Evolutionary conservation across 2,888 invertebrate genomes (phyloP), one percentile per base, ranked within the genome.

Genomic region (Germaria angustata): DNA sequence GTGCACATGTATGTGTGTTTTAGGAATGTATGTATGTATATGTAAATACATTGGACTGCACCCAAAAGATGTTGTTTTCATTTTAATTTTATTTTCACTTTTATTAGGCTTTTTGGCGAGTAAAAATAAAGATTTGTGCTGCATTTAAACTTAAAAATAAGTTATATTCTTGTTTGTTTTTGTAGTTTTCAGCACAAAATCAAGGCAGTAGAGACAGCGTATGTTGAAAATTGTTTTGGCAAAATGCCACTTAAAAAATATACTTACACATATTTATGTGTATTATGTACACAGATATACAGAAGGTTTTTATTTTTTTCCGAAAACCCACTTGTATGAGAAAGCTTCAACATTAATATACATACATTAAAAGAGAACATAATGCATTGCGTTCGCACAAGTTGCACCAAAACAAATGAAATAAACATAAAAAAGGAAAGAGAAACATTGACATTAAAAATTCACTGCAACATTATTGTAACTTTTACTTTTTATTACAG

Each of bases 191-290:
- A 69, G 22, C 36, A 28, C 36, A 59, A 75, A 82, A 82, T 53
- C 71, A 71, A 79, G 73, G 20, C 80, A 80, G 69, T 53, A 75
- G 51, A 46, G 63, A 34, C 68, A 73, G 36, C 82, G 75, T 82
- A 82, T 82, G 82, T 75, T 75, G 71, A 55, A 82, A 82, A 79
- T 75, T 69, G 75, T 79, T 82, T 82, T 82, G 82, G 82, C 79
- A 82, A 79, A 79, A 66, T 82, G 82, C 82, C 82, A 82, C 71
- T 82, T 79, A 13, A 63, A 79, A 81, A 81, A 15, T 44, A 44
- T 17, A 17, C 5, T 17, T 36, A 17, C 22, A 44, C 17, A 46
- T 24, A 20, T n/a, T 32, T 15, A 39, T 11, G 20, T 15, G 39
- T 28, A 24, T n/a, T 15, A 44, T 34, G 32, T 20, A 55, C 6